Evolutionary conservation across 1,140 invertebrate genomes (phyloP), one percentile per base, ranked within the genome.

Genomic region (Cydia amplana): DNA sequence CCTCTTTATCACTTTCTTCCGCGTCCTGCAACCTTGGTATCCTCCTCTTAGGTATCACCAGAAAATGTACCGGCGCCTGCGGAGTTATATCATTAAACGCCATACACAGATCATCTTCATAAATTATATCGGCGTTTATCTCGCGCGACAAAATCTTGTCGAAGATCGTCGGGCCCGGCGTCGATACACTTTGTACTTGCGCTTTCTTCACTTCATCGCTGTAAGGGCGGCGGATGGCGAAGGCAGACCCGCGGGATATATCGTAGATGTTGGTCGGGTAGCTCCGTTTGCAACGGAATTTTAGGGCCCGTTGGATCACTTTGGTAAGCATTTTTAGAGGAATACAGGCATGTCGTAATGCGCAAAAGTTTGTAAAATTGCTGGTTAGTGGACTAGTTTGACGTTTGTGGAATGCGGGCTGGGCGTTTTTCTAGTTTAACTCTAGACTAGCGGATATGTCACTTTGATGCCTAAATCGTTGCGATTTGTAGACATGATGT

Each of bases 11-110:
- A 49, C 64, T 80, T 12, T 81, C 80, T 49, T 87, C 86, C 6
- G 90, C 94, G 60, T 94, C 93, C 40, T 95, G 93, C 7, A 97
- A 82, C 80, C 93, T 93, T 0, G 93, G 77, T 76, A 97, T 96
- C 43, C 94, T 93, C 76, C 94, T 95, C 81, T 96, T 97, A 1
- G 97, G 97, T 86, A 98, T 97, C 1, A 98, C 96, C 1, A 98
- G 91, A 84, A 98, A 97, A 92, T 98, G 97, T 1, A 95, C 94
- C 0, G 97, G 97, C 10, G 97, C 97, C 84, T 97, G 96, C 1
- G 97, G 96, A 60, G 91, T 92, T 6, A 97, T 91, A 91, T 97
- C 97, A 80, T 96, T 95, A 85, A 98, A 97, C 14, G 96, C 97
- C 18, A 98, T 86, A 87, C 96, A 96, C 87, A 95, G 80, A 16